phyloP scores from a whole-genome alignment of 2,797 vertebrate species.

The Oceanodroma leucorhoa region DNA sequence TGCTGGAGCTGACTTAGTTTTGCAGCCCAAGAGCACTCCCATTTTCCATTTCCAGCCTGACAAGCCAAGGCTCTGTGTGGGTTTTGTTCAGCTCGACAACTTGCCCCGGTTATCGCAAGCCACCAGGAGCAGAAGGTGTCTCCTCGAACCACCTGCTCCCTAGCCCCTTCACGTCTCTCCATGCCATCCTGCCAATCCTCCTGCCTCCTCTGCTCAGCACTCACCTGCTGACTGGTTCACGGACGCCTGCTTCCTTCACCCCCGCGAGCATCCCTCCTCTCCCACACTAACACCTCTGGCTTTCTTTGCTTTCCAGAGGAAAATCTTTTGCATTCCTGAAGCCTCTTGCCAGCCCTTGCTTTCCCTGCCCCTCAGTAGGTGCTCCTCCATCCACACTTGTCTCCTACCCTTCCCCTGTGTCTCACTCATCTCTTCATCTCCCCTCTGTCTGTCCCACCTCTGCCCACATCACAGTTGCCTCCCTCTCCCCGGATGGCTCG shows the following conservation, averaged over 20 bases:
- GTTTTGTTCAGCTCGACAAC: background rate
- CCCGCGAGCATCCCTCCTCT: background rate
- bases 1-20: background rate
- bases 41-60: background rate
- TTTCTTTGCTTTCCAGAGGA: background rate
- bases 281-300: background rate
- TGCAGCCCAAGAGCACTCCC: background rate
- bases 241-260: fast-evolving
- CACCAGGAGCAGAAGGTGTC: background rate
- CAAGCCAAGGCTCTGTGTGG: background rate
- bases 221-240: background rate
- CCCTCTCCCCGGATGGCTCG: background rate
- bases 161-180: background rate
- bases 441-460: background rate
- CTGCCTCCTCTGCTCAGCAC: background rate
- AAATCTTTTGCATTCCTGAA: background rate
- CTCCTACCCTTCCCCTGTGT: background rate
- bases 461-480: fast-evolving
- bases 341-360: background rate
- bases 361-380: background rate
- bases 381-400: fast-evolving
- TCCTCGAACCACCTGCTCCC: background rate
- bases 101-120: background rate
- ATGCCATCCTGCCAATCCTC: background rate
- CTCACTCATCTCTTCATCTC: background rate